Percentiles rank a stretch among this genome's conserved stretches.
phyloP scores from a whole-genome alignment of 2,888 invertebrate species.

The Asteroscopus sphinx region DNA sequence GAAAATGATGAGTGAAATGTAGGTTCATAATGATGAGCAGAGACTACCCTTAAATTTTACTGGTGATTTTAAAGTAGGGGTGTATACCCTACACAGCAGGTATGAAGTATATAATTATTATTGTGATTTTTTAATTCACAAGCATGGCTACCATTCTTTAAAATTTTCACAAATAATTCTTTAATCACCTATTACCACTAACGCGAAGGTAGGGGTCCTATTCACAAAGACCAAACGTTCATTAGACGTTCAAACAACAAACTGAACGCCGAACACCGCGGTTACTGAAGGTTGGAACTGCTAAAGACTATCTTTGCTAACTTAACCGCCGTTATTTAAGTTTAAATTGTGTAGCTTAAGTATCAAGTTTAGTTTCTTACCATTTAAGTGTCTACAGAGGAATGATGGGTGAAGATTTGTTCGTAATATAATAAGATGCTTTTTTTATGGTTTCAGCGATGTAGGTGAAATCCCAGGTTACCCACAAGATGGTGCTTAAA shows the following conservation, averaged over 20 bases:
- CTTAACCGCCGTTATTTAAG: constrained; percentile 56
- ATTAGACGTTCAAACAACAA: constrained; percentile 41
- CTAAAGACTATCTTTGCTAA: constrained; percentile 44
- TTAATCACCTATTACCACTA: constrained; percentile 31
- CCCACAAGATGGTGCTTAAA: too few species aligned
- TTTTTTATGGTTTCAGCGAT: too few species aligned
- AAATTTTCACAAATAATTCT: constrained; percentile 9
- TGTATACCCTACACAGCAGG: too few species aligned
- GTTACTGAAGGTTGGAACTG: constrained; percentile 32
- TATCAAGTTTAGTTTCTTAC: constrained; percentile 39
- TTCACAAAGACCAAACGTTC: constrained; percentile 42
- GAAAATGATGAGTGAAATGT: too few species aligned
- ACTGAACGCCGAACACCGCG: constrained; percentile 42
- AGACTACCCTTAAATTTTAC: too few species aligned
- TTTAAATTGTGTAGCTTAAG: constrained; percentile 53
- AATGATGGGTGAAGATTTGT: constrained; percentile 23
- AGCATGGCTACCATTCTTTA: too few species aligned
- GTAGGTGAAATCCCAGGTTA: too few species aligned
- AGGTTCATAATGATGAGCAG: too few species aligned
- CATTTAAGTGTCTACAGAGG: constrained; percentile 28
- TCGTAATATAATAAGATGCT: too few species aligned
- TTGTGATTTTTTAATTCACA: too few species aligned
- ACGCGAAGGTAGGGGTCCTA: constrained; percentile 8
- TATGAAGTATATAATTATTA: too few species aligned
- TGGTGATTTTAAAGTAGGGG: too few species aligned